Evolutionary conservation across 1,140 invertebrate genomes (phyloP), one percentile per base, ranked within the genome.

Genomic region (Drosophila dunni): DNA sequence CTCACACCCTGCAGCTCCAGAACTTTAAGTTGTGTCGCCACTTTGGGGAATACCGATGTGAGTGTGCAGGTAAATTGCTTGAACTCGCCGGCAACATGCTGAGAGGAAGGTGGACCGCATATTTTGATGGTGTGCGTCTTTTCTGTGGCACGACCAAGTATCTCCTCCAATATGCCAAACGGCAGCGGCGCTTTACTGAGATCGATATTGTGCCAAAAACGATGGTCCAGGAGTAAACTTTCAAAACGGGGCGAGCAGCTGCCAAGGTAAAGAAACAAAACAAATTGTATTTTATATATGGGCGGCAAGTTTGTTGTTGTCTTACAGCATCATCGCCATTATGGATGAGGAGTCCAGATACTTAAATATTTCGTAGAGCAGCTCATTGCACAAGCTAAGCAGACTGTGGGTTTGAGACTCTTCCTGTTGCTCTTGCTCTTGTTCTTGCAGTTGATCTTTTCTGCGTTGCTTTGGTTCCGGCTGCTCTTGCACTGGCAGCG

Each of bases 171-270:
- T 24, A 93, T 92, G 15, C 92, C 81, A 15, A 92, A 61, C 10
- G 89, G 67, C 20, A 94, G 75, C 4, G 92, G 79, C 0, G 79
- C 79, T 15, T 76, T 78, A 46, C 93, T 92, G 53, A 94, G 93
- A 91, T 94, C 93, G 15, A 94, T 93, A 17, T 75, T 76, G 46
- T 91, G 92, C 94, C 94, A 94, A 48, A 94, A 90, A 7, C 93
- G 93, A 75, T 93, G 92, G 72, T 94, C 94, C 65, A 91, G 79
- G 3, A 92, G 86, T 10, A 94, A 69, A 70, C 81, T 92, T 33
- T 89, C 81, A 44, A 94, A 83, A 45, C 94, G 88, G 2, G 90
- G 80, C 65, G 94, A 94, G 60, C 92, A 93, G 67, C 94, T 94
- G 71, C 4, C 76, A 85, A 60, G 58, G 45, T 34, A 54, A 57